Evolutionary conservation across 2,888 invertebrate genomes (phyloP), one percentile per base, ranked within the genome.

Genomic region (Sphaerophoria rueppellii): DNA sequence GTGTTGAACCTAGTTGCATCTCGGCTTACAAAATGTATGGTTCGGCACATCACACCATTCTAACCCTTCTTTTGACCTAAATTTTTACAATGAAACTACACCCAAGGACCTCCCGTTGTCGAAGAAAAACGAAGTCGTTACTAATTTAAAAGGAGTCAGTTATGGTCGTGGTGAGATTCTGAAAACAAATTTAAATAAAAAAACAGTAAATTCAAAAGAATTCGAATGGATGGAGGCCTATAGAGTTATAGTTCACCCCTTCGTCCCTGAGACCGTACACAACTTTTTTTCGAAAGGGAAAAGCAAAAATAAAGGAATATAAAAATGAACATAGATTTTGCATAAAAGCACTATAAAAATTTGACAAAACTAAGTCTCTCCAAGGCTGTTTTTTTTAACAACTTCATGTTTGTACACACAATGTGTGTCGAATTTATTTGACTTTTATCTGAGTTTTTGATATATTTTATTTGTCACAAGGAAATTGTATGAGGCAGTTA

Each of bases 101-200:
- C 24, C 24, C 74, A 24, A 55, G 55, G 32, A 52, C 50, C 24
- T 43, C 57, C 32, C 12, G n/a, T 0, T 24, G 24, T 24, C 24
- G 24, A 24, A 24, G 2, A 24, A 24, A 24, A 24, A 24, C 24
- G 40, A 12, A 50, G 24, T 69, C 60, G 11, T 58, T 74, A 70
- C 69, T 72, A 80, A 71, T 80, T 80, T 69, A 65, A 71, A 75
- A 69, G 50, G 69, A 55, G 43, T 67, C 14, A 69, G 57, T 24
- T 57, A 57, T 69, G 61, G 69, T 72, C 48, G 75, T 75, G 75
- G 83, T 46, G 52, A 69, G 14, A 43, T 52, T 74, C 16, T 46
- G 74, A 54, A 75, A 46, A 55, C 40, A 72, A 83, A 83, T 83
- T 83, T 83, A 83, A 83, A 83, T 83, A 83, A 83, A 80, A 80